These are phyloP conservation scores for Liopterus haemorrhoidalis DNA, from an alignment of 2,888 invertebrate genomes.

Conservation along the genomic window DNA sequence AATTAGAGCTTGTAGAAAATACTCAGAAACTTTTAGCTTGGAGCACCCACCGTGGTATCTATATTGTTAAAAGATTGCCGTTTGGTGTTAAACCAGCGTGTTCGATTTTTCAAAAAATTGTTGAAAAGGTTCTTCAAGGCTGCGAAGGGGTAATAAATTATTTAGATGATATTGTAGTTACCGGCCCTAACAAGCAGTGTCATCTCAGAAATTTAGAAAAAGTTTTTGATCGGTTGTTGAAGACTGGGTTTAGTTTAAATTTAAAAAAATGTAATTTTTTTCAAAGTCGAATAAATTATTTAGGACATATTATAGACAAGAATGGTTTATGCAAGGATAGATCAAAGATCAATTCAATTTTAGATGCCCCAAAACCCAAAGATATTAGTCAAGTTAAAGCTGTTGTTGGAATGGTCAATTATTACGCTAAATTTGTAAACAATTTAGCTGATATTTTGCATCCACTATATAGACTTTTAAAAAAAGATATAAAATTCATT, in stretches of 20 bases:
- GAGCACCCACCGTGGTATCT: constrained; percentile 24
- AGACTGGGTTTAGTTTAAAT: constrained; percentile 31
- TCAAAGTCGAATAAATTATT: not conserved
- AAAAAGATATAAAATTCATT: constrained; percentile 6
- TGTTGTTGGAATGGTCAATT: constrained; percentile 25
- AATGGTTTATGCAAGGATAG: too few species aligned
- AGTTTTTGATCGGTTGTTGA: constrained; percentile 26
- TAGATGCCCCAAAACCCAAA: not conserved
- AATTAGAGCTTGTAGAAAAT: constrained; percentile 31
- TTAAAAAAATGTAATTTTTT: too few species aligned
- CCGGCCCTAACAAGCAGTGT: constrained; percentile 28
- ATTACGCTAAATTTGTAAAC: constrained; percentile 24
- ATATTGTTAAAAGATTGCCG: constrained; percentile 26
- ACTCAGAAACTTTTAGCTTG: constrained; percentile 31
- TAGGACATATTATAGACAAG: too few species aligned
- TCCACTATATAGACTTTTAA: constrained; percentile 1
- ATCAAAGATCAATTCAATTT: constrained; percentile 1
- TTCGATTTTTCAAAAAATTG: constrained; percentile 35
- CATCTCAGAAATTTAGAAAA: constrained; percentile 29
- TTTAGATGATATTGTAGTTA: constrained; percentile 34
- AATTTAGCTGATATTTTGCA: constrained; percentile 12
- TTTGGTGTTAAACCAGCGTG: constrained; percentile 36
- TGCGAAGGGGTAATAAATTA: constrained; percentile 33
- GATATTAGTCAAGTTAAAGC: not conserved
- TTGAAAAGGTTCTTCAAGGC: constrained; percentile 33